Base-by-base conservation (phyloP, 2,797 vertebrate genomes). In the Hafferia zeledoni region DNA sequence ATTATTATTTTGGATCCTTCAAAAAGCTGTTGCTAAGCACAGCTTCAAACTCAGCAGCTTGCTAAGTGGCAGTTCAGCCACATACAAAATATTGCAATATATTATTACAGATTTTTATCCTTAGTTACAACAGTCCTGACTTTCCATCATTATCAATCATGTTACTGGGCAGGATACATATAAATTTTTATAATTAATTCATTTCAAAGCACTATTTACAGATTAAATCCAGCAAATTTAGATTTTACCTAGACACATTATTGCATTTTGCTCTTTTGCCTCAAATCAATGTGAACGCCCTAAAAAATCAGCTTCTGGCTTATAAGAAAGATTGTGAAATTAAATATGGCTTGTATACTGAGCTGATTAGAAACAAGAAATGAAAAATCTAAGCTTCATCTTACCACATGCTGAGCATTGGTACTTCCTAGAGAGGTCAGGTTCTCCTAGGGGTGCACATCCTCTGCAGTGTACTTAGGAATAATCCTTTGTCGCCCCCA, bases 1-100 rank as follows among this genome's bases (percentile, higher is more conserved):
- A 84, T 89, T 92, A 81, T 83, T 94, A 56, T 84, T 91, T 92
- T 78, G 63, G 80, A 68, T 83, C 63, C 28, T 83, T 93, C 69
- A 93, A 83, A 83, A 81, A 72, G 43, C 78, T 83, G 50, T 61
- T 94, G 60, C 50, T 83, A 90, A 93, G 57, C 68, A 47, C 16
- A 61, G 55, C 63, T 84, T 43, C 57, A 86, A 77, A 82, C 68
- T 86, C 70, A 25, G 55, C 68, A 39, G 20, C 49, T 90, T 89
- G 60, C 82, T 80, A 71, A 94, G 61, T 9, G 22, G 41, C 70
- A 95, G 76, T 74, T 77, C 43, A 65, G 55, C 41, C 55, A 77
- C 44, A 35, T 24, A 52, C 52, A 76, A 92, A 93, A 69, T 33
- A 76, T 23, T 86, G 68, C 61, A 89, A 90, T 37, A 65, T 30